Base-by-base conservation (phyloP, 64 coral and sea anemone genomes). In the Porites australiensis region DNA sequence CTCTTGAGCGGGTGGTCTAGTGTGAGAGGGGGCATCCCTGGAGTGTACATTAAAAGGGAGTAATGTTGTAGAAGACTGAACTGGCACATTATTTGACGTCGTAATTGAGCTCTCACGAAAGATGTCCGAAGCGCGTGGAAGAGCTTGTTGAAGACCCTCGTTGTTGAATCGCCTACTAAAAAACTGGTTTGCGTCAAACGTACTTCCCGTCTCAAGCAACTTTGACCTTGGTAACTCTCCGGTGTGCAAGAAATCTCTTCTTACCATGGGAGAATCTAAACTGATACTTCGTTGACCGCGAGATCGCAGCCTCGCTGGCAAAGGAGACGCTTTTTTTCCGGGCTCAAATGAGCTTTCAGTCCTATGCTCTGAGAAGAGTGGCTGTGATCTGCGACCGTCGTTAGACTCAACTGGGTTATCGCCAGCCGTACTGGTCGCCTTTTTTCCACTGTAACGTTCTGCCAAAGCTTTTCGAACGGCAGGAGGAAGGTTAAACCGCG, bases 401-500 rank as follows among this genome's bases (percentile, higher is more conserved):
- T 45, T 44, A 20, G 43, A n/a, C 2, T 84, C 62, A 67, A 2
- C 61, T 13, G 59, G 3, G 5, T 12, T 45, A 49, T 27, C 64
- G 37, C 55, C 63, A 2, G 67, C 62, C 10, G 53, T 53, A 43
- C 58, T 43, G 11, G 55, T 3, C 43, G 16, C 73, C 11, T 87
- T 93, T 48, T 70, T 93, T 18, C 23, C 23, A 16, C n/a, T 75
- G 21, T 87, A 93, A 20, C 85, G 83, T 22, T 77, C 46, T 2
- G 91, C 81, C 13, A 93, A 58, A 4, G 91, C 91, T 67, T 85
- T 83, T 8, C 83, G 72, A 13, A 93, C 83, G 3, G 73, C 55
- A 13, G 91, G 91, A 23, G 91, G 91, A 15, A 93, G 65, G 49
- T 93, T 93, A 13, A 93, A 79, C 48, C 83, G 64, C 0, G 82